phyloP scores from a whole-genome alignment of 2,113 vertebrate genomes.

The Serinus canaria region DNA sequence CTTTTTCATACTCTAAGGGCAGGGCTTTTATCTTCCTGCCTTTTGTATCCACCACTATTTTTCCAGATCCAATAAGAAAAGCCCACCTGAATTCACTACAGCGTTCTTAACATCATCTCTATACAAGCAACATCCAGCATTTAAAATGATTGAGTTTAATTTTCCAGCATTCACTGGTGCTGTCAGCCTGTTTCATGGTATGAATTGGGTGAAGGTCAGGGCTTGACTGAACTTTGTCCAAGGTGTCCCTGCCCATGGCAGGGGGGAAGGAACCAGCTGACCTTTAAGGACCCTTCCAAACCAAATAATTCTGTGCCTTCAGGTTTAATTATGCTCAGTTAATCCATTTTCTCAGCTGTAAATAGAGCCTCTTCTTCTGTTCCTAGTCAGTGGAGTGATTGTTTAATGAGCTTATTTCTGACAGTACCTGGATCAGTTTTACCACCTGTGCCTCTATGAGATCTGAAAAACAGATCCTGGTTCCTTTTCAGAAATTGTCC shows the following conservation, averaged over 20 bases:
- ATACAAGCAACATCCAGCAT: neutral
- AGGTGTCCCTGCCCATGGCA: neutral
- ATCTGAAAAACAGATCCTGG: neutral
- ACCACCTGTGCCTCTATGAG: neutral
- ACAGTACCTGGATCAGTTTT: neutral
- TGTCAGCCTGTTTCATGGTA: neutral
- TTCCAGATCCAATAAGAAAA: neutral
- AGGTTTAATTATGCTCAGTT: neutral
- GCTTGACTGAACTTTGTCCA: neutral
- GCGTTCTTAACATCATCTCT: neutral
- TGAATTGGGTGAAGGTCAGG: neutral
- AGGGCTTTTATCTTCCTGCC: neutral
- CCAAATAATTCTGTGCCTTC: neutral
- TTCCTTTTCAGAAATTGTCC: neutral
- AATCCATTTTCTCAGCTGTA: neutral
- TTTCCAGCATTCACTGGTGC: neutral
- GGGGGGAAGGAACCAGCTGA: neutral
- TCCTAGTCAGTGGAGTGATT: neutral
- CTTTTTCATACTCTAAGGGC: neutral
- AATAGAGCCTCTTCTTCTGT: neutral
- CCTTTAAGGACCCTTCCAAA: neutral
- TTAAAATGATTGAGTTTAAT: neutral
- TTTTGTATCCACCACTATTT: neutral
- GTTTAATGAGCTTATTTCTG: neutral
- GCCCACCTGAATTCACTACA: neutral